These are phyloP conservation scores for Drosophila lutescens DNA, from an alignment of 2,888 invertebrate species.

Conservation along the genomic window DNA sequence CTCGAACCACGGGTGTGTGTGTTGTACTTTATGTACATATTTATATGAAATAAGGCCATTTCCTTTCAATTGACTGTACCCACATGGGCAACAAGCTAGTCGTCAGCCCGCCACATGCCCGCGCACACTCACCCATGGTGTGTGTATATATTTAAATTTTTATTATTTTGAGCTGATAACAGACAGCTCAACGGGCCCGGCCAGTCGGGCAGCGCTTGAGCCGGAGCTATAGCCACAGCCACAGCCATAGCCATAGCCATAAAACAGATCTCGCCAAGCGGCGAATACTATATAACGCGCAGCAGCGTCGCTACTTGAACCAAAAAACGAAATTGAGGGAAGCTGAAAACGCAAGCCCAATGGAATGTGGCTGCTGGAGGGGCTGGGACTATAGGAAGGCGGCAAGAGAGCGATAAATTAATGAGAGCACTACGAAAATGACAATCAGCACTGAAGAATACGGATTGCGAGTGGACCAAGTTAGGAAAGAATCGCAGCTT, in stretches of 20 bases:
- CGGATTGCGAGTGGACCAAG: constrained; percentile 68
- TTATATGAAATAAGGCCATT: constrained; percentile 80
- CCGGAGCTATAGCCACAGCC: constrained; percentile 53
- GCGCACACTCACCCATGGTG: constrained; percentile 44
- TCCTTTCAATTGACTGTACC: constrained; percentile 80
- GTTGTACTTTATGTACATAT: constrained; percentile 77
- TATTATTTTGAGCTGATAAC: constrained; percentile 81
- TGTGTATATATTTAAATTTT: constrained; percentile 74
- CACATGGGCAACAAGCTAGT: constrained; percentile 70
- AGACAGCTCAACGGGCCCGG: constrained; percentile 61
- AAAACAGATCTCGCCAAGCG: constrained; percentile 77
- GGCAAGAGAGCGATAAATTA: constrained; percentile 44
- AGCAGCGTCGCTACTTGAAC: constrained; percentile 70
- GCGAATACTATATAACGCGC: constrained; percentile 66
- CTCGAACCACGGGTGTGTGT: constrained; percentile 37
- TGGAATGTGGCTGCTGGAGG: constrained; percentile 39
- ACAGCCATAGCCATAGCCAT: constrained; percentile 70
- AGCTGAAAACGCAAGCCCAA: constrained; percentile 72
- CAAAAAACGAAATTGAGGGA: constrained; percentile 70
- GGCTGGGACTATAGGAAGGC: constrained; percentile 16
- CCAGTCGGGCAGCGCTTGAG: constrained; percentile 46
- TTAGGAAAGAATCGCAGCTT: constrained; percentile 69
- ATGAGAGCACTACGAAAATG: constrained; percentile 66
- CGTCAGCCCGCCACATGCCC: constrained; percentile 67
- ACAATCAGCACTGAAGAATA: constrained; percentile 63